Percentiles rank a stretch among this genome's conserved stretches.
These are phyloP conservation scores for Neolamprologus kungweensis DNA, from an alignment of 2,113 vertebrate genomes.

Conservation along the genomic window DNA sequence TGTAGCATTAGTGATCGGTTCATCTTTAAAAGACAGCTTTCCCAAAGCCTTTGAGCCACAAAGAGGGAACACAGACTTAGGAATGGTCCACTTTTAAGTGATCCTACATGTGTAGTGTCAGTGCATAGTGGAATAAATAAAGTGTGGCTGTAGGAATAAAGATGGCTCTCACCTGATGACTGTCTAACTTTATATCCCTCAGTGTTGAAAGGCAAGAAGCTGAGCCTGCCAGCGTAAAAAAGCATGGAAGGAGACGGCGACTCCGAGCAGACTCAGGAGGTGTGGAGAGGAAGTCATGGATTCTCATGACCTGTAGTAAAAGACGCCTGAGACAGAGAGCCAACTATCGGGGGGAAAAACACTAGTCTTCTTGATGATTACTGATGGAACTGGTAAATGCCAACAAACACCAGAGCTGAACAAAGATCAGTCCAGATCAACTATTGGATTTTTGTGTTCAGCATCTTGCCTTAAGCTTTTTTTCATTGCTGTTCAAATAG, in stretches of 20 bases:
- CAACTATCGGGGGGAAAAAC: constrained; percentile 68
- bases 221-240: constrained; percentile 97
- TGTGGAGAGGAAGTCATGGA: constrained; percentile 72
- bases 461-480: constrained; percentile 92
- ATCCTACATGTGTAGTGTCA: neutral
- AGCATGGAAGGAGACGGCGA: constrained; percentile 65
- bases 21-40: neutral
- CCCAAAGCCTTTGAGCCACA: neutral
- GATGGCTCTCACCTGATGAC: neutral
- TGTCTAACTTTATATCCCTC: neutral
- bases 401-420: constrained; percentile 76
- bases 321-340: constrained; percentile 83
- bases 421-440: constrained; percentile 55
- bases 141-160: neutral
- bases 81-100: neutral
- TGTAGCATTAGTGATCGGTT: neutral
- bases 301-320: constrained; percentile 65
- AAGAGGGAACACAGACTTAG: neutral
- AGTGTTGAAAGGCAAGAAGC: constrained; percentile 99
- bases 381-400: constrained; percentile 62
- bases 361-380: constrained; percentile 68
- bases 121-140: neutral
- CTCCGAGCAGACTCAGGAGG: constrained; percentile 82
- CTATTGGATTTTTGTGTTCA: constrained; percentile 86
- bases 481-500: constrained; percentile 91